Evolutionary conservation across 1,140 invertebrate species (phyloP), one percentile per base, ranked within the genome.

Genomic region (Conus ventricosus): DNA sequence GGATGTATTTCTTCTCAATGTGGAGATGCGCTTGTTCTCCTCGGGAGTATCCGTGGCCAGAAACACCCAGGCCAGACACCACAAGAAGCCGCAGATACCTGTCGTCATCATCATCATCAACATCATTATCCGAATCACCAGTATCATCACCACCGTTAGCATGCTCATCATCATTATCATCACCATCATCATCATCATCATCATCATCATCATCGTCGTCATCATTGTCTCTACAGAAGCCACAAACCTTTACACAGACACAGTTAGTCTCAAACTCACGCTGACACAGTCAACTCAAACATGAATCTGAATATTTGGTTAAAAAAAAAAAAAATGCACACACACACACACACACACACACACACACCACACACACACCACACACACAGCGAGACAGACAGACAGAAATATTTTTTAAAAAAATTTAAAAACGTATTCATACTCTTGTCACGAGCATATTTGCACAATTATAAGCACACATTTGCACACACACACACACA

Each of bases 1-100:
- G 96, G 54, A 95, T 95, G 89, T 94, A 94, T 54, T 92, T 89
- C 75, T 89, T 90, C 89, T 95, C 95, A 23, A 91, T 89, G 0
- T 90, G 88, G 89, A 89, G 39, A 95, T 95, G 3, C 88, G 80
- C 53, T 91, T 90, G 88, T 94, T 93, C 60, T 94, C 89, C 4
- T 89, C 91, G 0, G 95, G 95, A 5, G 91, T 92, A 88, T 95
- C 92, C 55, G 93, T 91, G 27, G 92, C 93, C 25, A 82, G 11
- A 15, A 55, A 39, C 25, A 82, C 39, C 80, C 39, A 82, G 27
- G 23, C 80, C 1, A 82, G 2, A 13, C 39, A 23, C 80, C 80
- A 53, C 25, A 53, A 13, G 8, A 51, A 82, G 17, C 51, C 27
- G 11, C 27, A 53, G 80, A 23, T 55, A 82, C 54, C 80, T 20